Evolutionary conservation across 2,888 invertebrate genomes (phyloP).

Genomic region (Operophtera brumata): DNA sequence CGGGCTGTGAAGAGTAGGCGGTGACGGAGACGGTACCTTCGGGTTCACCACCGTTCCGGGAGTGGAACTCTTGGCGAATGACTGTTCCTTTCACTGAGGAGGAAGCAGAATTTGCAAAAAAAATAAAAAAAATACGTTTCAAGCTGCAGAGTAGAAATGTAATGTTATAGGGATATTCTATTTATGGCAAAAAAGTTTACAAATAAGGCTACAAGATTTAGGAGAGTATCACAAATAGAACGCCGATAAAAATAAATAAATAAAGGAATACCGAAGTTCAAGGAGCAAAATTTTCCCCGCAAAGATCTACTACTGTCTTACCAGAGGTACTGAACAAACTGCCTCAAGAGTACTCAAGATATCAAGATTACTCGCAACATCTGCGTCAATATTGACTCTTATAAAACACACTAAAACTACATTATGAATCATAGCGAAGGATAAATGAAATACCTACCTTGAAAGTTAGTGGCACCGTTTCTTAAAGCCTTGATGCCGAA

Average conservation of each 20-base stretch:
- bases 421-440: conserved; percentile 32
- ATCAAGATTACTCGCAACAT: conserved; percentile 22
- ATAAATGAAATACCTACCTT: conserved; percentile 78
- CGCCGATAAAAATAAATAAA: too few species aligned
- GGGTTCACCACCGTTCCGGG: conserved; percentile 85
- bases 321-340: background rate
- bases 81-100: conserved; percentile 85
- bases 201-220: too few species aligned
- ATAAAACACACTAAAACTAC: conserved; percentile 19
- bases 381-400: conserved; percentile 40
- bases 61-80: conserved; percentile 84
- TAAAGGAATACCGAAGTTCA: too few species aligned
- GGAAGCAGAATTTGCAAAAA: background rate
- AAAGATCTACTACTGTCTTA: background rate
- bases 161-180: too few species aligned
- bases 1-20: conserved; percentile 84
- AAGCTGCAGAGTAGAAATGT: too few species aligned
- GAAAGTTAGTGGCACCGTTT: conserved; percentile 82
- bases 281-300: too few species aligned
- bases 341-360: conserved; percentile 10
- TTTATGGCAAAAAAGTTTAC: too few species aligned
- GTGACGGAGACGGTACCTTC: conserved; percentile 85
- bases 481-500: conserved; percentile 88
- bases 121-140: background rate
- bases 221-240: too few species aligned